Evolutionary conservation across 2,797 vertebrate species (phyloP), one percentile per base, ranked within the genome.

Genomic region (Thaleichthys pacificus): DNA sequence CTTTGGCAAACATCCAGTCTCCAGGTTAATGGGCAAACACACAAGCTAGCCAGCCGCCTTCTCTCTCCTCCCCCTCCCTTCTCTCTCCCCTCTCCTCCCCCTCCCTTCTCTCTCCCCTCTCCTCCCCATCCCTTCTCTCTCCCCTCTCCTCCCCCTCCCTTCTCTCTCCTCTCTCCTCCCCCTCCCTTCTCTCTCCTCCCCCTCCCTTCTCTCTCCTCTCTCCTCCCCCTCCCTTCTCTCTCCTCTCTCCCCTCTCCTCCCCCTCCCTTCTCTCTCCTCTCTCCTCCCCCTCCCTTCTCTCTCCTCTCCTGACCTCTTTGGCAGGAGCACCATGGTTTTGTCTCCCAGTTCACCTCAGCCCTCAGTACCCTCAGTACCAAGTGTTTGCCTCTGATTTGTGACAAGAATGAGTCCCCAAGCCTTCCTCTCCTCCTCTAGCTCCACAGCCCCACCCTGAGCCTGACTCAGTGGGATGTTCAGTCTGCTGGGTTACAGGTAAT

Each of bases 11-110:
- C 80, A 84, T 54, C 78, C 81, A 78, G 72, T 74, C 62, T 65
- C 79, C 61, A 70, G 72, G 72, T 77, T 87, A 87, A 87, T 84
- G 84, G 83, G 73, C 80, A 86, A 88, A 86, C 89, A 91, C 89
- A 89, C 85, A 83, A 72, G 80, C 72, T 61, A 66, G 73, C 62
- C 51, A 63, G 62, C 21, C 35, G 47, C 70, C n/a, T n/a, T 63
- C 73, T 69, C 54, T 61, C 35, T 26, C 6, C 0, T 1, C 58
- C 58, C 24, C 3, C 57, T 60, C 57, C 61, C 61, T 30, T 19
- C 30, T 24, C 24, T 24, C 24, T 1, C 73, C 64, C 2, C 24
- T 24, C 22, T 24, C 24, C 24, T 24, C 24, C 24, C 24, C 4
- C 61, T 30, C 30, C 61, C 61, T n/a, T 32, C 61, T 35, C 30